phyloP scores from a whole-genome alignment of 2,888 invertebrate genomes.

The Meliscaeva auricollis region DNA sequence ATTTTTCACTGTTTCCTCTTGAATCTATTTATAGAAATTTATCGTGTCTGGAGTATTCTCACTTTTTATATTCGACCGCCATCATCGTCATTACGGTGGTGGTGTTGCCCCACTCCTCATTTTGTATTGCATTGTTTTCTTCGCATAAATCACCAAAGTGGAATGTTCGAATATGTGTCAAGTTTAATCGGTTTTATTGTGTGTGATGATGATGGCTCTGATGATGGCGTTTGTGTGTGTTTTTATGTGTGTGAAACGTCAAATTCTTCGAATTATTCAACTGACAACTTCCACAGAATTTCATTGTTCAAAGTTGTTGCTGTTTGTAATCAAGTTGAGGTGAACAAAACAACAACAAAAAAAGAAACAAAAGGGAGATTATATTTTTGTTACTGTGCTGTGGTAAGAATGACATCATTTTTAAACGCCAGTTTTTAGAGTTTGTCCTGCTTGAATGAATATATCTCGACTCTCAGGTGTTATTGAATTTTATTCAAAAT shows the following conservation, averaged over 20 bases:
- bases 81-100: conserved; percentile 3
- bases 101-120: conserved; percentile 18
- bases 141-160: conserved; percentile 60
- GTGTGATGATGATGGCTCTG: conserved; percentile 2
- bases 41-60: conserved; percentile 54
- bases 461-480: not conserved
- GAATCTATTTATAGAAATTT: conserved; percentile 58
- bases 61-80: conserved; percentile 28
- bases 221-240: not conserved
- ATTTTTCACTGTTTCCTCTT: conserved; percentile 24
- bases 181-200: conserved; percentile 63
- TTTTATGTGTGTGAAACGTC: conserved; percentile 20
- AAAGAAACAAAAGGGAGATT: not conserved
- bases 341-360: not conserved
- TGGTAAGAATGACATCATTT: conserved; percentile 66
- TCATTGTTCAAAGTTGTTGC: not conserved
- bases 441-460: not conserved
- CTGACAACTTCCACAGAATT: conserved; percentile 14
- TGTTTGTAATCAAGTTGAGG: conserved; percentile 10
- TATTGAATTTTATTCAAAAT: not conserved
- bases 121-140: conserved; percentile 47
- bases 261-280: conserved; percentile 33
- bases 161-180: conserved; percentile 69
- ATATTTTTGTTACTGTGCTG: not conserved
- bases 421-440: conserved; percentile 35